A percentile compares a stretch with the other conserved stretches of the same genome.
These are phyloP conservation scores for Argentina silus DNA, from an alignment of 2,797 vertebrate genomes.

Conservation along the genomic window DNA sequence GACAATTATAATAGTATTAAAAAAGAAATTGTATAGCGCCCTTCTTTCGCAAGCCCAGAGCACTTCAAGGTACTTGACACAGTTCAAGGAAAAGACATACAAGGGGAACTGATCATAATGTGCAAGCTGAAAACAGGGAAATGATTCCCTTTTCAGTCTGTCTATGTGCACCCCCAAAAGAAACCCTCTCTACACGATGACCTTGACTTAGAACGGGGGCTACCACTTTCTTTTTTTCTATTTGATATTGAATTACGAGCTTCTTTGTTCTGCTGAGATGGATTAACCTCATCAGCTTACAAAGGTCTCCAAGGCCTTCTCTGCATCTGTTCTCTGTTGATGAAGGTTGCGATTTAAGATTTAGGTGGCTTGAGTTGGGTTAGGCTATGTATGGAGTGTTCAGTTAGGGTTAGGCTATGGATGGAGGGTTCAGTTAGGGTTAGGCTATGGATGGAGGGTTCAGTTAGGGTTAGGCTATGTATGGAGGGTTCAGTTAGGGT, in stretches of 20 bases:
- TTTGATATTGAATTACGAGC: slow-evolving; percentile 47
- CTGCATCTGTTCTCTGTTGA: too few species aligned
- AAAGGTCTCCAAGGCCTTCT: slow-evolving; percentile 36
- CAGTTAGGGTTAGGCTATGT: background rate
- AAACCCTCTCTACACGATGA: too few species aligned
- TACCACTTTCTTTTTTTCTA: too few species aligned
- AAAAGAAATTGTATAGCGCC: too few species aligned
- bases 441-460: background rate
- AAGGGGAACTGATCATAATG: too few species aligned
- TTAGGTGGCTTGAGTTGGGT: background rate
- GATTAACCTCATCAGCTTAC: slow-evolving; percentile 62
- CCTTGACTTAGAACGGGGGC: too few species aligned
- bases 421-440: background rate
- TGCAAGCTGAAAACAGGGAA: too few species aligned
- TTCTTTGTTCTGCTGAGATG: slow-evolving; percentile 54
- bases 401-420: background rate
- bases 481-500: too few species aligned
- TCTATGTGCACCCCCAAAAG: slow-evolving; percentile 25
- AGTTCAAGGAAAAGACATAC: too few species aligned
- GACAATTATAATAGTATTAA: too few species aligned
- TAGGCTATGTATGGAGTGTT: background rate
- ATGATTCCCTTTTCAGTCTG: background rate
- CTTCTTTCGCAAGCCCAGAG: too few species aligned
- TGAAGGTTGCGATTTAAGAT: background rate
- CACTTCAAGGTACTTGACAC: too few species aligned